phyloP scores from a whole-genome alignment of 2,113 vertebrate genomes.

The Neolamprologus tretocephalus region DNA sequence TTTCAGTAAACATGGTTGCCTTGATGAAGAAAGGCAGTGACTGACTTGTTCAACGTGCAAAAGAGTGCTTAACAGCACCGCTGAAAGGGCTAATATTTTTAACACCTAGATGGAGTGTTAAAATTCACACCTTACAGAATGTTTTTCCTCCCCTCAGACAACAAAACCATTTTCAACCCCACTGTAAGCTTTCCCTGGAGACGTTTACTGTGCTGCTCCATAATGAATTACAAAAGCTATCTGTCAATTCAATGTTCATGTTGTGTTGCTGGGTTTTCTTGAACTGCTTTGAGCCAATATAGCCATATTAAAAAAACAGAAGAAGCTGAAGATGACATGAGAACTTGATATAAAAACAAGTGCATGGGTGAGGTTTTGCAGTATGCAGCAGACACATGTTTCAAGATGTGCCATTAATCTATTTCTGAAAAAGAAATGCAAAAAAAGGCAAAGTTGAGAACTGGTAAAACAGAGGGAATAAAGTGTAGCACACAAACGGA shows the following conservation, averaged over 20 bases:
- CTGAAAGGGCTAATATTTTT: constrained; percentile 46
- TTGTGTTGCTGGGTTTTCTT: background rate
- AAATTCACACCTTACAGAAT: constrained; percentile 43
- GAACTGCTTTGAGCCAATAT: background rate
- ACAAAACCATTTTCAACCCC: background rate
- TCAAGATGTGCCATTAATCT: background rate
- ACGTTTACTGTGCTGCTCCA: background rate
- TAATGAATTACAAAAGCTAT: background rate
- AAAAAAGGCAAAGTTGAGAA: background rate
- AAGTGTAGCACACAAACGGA: background rate
- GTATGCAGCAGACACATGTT: background rate
- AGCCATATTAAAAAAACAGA: background rate
- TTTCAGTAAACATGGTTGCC: background rate
- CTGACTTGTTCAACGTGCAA: constrained; percentile 42
- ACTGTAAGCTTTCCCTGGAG: background rate
- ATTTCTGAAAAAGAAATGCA: background rate
- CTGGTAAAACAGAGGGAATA: background rate
- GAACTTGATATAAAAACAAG: background rate
- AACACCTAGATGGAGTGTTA: constrained; percentile 47
- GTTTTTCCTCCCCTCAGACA: background rate
- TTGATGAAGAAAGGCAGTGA: background rate
- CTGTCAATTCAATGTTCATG: background rate
- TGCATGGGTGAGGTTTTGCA: background rate
- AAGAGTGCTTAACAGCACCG: constrained; percentile 23
- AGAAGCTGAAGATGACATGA: background rate